Evolutionary conservation across 2,113 vertebrate species (phyloP).

Genomic region (Haemorhous mexicanus): DNA sequence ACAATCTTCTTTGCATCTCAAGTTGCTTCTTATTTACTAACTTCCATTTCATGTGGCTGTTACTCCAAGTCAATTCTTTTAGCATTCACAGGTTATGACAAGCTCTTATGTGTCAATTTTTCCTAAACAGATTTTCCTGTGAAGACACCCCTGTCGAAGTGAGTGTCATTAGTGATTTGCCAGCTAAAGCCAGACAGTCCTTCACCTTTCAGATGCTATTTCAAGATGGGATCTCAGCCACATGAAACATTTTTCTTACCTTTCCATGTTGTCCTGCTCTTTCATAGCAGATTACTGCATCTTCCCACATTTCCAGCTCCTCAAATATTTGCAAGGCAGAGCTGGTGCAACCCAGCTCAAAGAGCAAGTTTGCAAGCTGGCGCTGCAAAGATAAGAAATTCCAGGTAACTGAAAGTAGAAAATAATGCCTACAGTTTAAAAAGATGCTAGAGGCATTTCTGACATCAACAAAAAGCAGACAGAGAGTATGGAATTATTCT

Average conservation of each 20-base stretch:
- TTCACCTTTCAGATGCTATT: not conserved
- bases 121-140: not conserved
- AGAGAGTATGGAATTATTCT: not conserved
- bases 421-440: not conserved
- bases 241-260: constrained; percentile 67
- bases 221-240: not conserved
- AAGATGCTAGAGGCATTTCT: not conserved
- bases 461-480: not conserved
- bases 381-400: constrained; percentile 74
- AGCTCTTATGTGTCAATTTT: not conserved
- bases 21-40: not conserved
- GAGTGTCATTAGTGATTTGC: not conserved
- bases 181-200: not conserved
- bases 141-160: not conserved
- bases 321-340: constrained; percentile 92
- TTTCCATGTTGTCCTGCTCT: constrained; percentile 92
- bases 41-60: not conserved
- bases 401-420: not conserved
- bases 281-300: constrained; percentile 92
- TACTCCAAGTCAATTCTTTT: not conserved
- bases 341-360: constrained; percentile 87
- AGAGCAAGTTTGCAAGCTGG: constrained; percentile 87
- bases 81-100: not conserved
- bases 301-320: constrained; percentile 95
- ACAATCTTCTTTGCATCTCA: not conserved